These are phyloP conservation scores for Chiroxiphia lanceolata DNA, from an alignment of 2,797 vertebrate species.

Conservation along the genomic window DNA sequence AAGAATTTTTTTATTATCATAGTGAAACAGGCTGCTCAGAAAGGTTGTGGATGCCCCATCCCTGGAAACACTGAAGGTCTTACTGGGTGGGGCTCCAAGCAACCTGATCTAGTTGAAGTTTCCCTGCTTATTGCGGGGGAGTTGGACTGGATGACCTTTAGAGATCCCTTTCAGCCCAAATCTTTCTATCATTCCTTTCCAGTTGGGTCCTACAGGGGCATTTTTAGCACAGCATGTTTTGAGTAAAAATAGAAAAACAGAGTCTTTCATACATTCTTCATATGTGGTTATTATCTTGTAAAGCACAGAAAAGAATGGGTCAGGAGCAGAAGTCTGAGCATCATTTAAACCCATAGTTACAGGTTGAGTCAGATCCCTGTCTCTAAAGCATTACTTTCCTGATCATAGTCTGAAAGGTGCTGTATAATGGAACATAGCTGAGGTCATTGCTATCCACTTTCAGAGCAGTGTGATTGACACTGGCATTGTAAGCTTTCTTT, in stretches of 20 bases:
- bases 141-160: neutral
- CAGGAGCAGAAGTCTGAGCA: conserved; percentile 1
- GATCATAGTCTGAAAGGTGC: conserved; percentile 59
- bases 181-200: neutral
- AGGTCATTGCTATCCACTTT: conserved; percentile 45
- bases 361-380: conserved; percentile 44
- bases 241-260: neutral
- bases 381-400: conserved; percentile 49
- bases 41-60: neutral
- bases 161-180: neutral
- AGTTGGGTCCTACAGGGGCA: neutral
- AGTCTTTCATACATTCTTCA: neutral
- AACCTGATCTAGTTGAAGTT: neutral
- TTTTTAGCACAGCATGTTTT: neutral
- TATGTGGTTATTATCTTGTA: neutral
- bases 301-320: neutral
- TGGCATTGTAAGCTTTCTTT: conserved; percentile 54
- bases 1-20: neutral
- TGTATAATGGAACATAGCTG: conserved; percentile 53
- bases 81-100: neutral
- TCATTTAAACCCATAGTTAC: conserved; percentile 51
- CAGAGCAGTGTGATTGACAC: conserved; percentile 54
- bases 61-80: neutral
- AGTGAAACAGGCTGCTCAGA: neutral
- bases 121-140: neutral